phyloP scores from a whole-genome alignment of 2,797 vertebrate genomes.

The Neosalanx taihuensis region DNA sequence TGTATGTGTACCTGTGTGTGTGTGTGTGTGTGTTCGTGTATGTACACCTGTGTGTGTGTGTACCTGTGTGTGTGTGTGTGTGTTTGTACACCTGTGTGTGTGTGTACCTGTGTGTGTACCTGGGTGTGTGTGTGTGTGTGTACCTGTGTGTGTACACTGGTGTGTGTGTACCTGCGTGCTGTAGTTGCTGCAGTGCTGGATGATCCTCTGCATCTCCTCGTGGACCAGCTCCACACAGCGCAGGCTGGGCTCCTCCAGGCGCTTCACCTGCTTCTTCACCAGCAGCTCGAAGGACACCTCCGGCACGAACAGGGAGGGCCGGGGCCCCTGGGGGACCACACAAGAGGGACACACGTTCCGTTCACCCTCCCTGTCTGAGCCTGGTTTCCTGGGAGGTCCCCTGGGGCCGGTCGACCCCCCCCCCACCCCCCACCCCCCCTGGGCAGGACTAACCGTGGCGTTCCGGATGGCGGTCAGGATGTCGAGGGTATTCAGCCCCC shows the following conservation, averaged over 20 bases:
- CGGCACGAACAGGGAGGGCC: conserved; percentile 95
- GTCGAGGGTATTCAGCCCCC: conserved; percentile 96
- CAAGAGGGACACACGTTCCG: neutral
- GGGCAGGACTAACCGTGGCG: conserved; percentile 82
- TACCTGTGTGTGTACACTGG: conserved; percentile 40
- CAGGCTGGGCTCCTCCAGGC: conserved; percentile 94
- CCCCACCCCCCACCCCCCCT: neutral
- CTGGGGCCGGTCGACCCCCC: too few relatives aligned
- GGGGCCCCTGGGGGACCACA: conserved; percentile 79
- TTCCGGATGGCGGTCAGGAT: conserved; percentile 98
- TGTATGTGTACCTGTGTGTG: neutral
- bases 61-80: neutral
- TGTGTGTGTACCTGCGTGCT: conserved; percentile 75
- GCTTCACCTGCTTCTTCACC: conserved; percentile 97
- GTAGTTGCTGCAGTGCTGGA: conserved; percentile 92
- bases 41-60: too few relatives aligned
- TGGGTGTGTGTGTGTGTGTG: neutral
- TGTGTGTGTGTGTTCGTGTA: neutral
- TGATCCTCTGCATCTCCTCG: conserved; percentile 99
- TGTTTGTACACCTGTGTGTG: neutral
- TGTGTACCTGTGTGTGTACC: neutral
- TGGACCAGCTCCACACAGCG: conserved; percentile 98
- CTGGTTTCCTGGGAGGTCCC: too few relatives aligned
- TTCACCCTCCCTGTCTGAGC: neutral
- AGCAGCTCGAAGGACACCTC: conserved; percentile 96